Evolutionary conservation across 2,797 vertebrate genomes (phyloP).

Genomic region (Australoheros facetus): DNA sequence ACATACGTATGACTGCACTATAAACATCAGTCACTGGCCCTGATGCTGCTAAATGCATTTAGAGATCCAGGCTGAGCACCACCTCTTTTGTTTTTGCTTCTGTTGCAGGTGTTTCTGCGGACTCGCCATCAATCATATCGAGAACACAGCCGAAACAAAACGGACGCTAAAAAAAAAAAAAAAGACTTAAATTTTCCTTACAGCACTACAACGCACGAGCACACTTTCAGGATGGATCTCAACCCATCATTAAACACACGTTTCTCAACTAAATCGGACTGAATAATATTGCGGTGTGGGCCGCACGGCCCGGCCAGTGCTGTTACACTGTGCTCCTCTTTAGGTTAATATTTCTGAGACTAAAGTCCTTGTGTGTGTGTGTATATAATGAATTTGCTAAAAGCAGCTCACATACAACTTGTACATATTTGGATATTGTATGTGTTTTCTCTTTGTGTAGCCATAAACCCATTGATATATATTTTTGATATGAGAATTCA

Average conservation of each 20-base stretch:
- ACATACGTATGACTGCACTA: neutral
- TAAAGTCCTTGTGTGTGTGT: constrained; percentile 72
- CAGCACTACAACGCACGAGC: constrained; percentile 40
- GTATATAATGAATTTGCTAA: constrained; percentile 80
- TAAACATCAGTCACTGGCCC: neutral
- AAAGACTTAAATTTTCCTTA: constrained; percentile 22
- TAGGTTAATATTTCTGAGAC: constrained; percentile 48
- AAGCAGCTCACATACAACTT: constrained; percentile 76
- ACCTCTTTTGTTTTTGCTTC: neutral
- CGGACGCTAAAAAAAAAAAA: constrained; percentile 11
- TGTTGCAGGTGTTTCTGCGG: constrained; percentile 30
- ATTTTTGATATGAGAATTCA: constrained; percentile 85
- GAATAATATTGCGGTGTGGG: constrained; percentile 47
- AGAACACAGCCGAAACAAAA: constrained; percentile 7
- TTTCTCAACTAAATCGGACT: constrained; percentile 52
- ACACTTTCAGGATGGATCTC: constrained; percentile 27
- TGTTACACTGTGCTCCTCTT: constrained; percentile 32
- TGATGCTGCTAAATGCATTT: neutral
- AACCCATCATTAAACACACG: constrained; percentile 39
- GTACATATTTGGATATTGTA: constrained; percentile 85
- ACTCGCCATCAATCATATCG: neutral
- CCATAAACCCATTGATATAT: constrained; percentile 82
- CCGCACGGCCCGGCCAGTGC: constrained; percentile 23
- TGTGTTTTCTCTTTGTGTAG: constrained; percentile 81
- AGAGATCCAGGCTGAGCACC: neutral